Percentiles rank a stretch among this genome's conserved stretches.
phyloP scores from a whole-genome alignment of 1,140 invertebrate species.

The Sogatella furcifera region DNA sequence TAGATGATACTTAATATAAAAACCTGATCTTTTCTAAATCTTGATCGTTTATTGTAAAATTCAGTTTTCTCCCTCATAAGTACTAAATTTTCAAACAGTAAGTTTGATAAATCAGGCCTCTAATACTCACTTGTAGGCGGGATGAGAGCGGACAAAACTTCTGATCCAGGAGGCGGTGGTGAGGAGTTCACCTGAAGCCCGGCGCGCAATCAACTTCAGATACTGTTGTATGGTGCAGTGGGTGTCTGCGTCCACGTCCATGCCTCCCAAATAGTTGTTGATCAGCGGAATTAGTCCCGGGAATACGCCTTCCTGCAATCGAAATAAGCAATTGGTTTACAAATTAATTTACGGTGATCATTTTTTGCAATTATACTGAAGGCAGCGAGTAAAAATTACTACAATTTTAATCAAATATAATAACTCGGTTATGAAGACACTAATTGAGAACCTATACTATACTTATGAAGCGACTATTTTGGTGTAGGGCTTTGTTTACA shows the following conservation, averaged over 20 bases:
- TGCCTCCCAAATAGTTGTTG: constrained; percentile 80
- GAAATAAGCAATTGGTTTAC: constrained; percentile 7
- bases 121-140: constrained; percentile 78
- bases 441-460: too few species aligned
- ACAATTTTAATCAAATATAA: too few species aligned
- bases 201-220: constrained; percentile 81
- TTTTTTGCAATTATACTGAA: not conserved
- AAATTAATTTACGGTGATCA: constrained; percentile 2
- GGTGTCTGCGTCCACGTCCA: constrained; percentile 94
- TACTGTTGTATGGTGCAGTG: constrained; percentile 96
- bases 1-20: too few species aligned
- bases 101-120: too few species aligned
- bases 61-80: too few species aligned
- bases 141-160: constrained; percentile 78
- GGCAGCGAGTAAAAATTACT: too few species aligned
- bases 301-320: constrained; percentile 62
- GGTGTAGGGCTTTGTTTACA: too few species aligned
- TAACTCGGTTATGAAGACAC: too few species aligned
- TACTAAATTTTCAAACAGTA: too few species aligned
- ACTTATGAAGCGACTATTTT: too few species aligned
- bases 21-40: too few species aligned
- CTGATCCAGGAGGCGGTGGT: constrained; percentile 90
- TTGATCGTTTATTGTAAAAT: too few species aligned
- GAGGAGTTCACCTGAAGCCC: constrained; percentile 74
- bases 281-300: constrained; percentile 92